Percentiles rank a stretch among this genome's conserved stretches.
Conservation (phyloP, 2,113 vertebrate genomes). For the Ciconia stormi region DNA sequence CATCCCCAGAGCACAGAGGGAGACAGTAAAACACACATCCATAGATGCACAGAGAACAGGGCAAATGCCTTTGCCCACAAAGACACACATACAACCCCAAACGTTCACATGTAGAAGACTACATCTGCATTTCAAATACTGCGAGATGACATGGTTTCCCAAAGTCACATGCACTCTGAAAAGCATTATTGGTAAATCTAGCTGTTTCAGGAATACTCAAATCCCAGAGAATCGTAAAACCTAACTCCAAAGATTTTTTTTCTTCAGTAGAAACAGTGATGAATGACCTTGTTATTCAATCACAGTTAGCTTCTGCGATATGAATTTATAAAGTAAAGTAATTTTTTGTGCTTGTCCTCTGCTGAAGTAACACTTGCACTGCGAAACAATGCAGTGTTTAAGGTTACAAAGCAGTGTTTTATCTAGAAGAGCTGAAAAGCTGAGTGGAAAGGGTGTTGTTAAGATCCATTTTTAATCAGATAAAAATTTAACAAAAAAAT, state of each 20-base stretch:
- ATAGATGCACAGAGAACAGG: neutral
- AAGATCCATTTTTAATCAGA: constrained; percentile 56
- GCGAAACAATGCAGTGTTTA: neutral
- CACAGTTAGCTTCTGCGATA: neutral
- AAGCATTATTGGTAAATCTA: neutral
- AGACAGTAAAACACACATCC: neutral
- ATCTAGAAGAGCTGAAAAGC: neutral
- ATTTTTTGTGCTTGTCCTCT: neutral
- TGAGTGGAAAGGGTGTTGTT: neutral
- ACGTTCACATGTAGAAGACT: neutral
- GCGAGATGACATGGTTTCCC: neutral
- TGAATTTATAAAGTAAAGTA: neutral
- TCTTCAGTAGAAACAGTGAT: neutral
- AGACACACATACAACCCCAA: neutral
- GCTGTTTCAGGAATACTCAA: neutral
- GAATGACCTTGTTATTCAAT: neutral
- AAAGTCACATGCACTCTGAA: neutral
- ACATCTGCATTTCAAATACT: neutral
- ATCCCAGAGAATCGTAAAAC: neutral
- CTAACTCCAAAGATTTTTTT: neutral
- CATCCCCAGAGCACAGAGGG: neutral
- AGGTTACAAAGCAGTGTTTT: neutral
- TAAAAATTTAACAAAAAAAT: constrained; percentile 45
- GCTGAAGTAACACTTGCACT: neutral
- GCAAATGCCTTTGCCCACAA: neutral